Base-by-base conservation (phyloP, 1,140 invertebrate genomes). In the Pseudomyrmex cubaensis region DNA sequence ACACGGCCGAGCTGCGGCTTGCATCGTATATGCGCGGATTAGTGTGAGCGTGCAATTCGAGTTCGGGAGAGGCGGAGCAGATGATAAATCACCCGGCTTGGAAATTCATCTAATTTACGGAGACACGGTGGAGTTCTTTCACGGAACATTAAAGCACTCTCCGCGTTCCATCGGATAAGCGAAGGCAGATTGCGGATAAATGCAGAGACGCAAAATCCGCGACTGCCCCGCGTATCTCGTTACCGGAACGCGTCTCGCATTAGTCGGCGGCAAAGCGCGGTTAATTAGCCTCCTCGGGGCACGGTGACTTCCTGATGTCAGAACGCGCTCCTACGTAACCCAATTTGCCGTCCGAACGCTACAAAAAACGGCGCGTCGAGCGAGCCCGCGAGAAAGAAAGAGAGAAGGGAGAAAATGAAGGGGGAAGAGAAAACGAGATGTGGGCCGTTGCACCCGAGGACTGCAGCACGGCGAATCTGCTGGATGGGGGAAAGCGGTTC, bases 211-310 rank as follows among this genome's bases (percentile, higher is more conserved):
- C 17, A 25, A 59, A 56, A 78, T 70, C 52, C 54, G 35, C 25
- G n/a, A 25, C 44, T 54, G 54, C 48, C 20, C 35, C 44, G 66
- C 20, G 52, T 54, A 67, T 77, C 20, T 70, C 52, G 20, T 78
- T 70, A 78, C 20, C 35, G 54, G 70, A 70, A 78, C 20, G 64
- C 54, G 52, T 77, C n/a, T 56, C 52, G 20, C 52, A 64, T 66
- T 83, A 77, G 50, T 22, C 62, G 50, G 7, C 46, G 64, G 70
- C 50, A 61, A 76, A 67, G 78, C 66, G 70, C 54, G 69, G 80
- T 89, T 92, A 90, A 92, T 90, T 89, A 92, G 84, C 69, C 50
- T 59, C 9, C 50, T 52, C 46, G 50, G 13, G 44, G 78, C 35
- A 50, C 52, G 61, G 63, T 66, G 74, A 85, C 82, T 90, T 85